Percentiles rank a stretch among this genome's conserved stretches.
phyloP scores from a whole-genome alignment of 2,888 invertebrate species.

The Drosophila meridionalis region DNA sequence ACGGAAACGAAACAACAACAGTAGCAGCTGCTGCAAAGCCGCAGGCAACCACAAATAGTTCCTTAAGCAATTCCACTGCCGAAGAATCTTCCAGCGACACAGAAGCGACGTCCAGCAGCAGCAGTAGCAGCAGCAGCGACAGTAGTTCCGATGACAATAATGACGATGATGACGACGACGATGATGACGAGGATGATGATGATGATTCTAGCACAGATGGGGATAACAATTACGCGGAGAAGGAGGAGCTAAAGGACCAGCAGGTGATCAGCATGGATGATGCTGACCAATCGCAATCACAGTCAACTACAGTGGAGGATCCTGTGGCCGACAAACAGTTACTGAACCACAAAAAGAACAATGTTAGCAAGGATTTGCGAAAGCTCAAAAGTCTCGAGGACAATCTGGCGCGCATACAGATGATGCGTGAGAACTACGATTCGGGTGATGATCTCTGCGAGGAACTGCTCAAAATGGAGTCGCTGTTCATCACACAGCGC shows the following conservation, averaged over 20 bases:
- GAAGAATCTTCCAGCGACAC: conserved; percentile 64
- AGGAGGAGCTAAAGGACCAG: conserved; percentile 12
- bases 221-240: conserved; percentile 16
- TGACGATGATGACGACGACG: conserved; percentile 21
- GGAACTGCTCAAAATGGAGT: conserved; percentile 83
- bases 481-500: conserved; percentile 80
- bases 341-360: conserved; percentile 61
- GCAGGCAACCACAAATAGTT: conserved; percentile 43
- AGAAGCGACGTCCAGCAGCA: conserved; percentile 45
- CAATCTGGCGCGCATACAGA: conserved; percentile 82
- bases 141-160: conserved; percentile 46
- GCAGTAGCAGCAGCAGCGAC: conserved; percentile 44
- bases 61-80: conserved; percentile 63
- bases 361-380: conserved; percentile 81
- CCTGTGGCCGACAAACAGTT: conserved; percentile 30
- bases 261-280: conserved; percentile 17
- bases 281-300: conserved; percentile 28
- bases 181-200: conserved; percentile 30
- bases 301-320: conserved; percentile 37
- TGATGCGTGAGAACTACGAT: conserved; percentile 83
- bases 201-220: conserved; percentile 43
- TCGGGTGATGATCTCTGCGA: conserved; percentile 83
- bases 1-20: conserved; percentile 16
- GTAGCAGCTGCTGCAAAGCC: background rate
- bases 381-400: conserved; percentile 82